Evolutionary conservation across 2,888 invertebrate genomes (phyloP), one percentile per base, ranked within the genome.

Genomic region (Plagodis dolabraria): DNA sequence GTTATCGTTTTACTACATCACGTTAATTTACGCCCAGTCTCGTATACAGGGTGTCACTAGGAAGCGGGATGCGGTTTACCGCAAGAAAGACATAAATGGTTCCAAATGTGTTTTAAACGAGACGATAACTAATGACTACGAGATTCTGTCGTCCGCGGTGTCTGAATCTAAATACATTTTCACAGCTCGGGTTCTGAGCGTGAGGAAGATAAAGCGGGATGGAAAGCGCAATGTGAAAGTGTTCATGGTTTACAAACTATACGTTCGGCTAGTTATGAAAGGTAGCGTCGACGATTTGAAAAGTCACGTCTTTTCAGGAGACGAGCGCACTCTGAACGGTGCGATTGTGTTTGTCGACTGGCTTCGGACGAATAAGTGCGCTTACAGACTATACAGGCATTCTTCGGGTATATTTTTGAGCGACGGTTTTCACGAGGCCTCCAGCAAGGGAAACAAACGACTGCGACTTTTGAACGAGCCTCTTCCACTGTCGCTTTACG

Each of bases 81-180:
- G 79, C 80, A 90, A 86, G 85, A 90, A 87, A 88, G 87, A 86
- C 85, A 84, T 83, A 83, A 90, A 88, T 76, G 83, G 75, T 70
- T 74, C 86, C 83, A 90, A 91, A 89, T 92, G 92, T 87, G 82
- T 87, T 87, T 88, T 87, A 81, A 92, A 92, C 82, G 92, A 90
- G 87, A 92, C 92, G 83, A 88, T 92, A 87, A 91, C 90, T 86
- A 92, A 92, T 87, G 92, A 92, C 87, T 92, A 91, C 80, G 92
- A 92, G 87, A 90, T 92, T 86, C 79, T 92, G 86, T 87, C 91
- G 81, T 92, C 92, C 74, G 89, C 88, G 74, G 92, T 92, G 76
- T 92, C 92, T 81, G 92, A 92, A 83, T 91, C 92, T 80, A 90
- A 90, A 85, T 92, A 92, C 82, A 88, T 92, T 84, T 92, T 92